Evolutionary conservation across 30 jellyfish, hydroid and myxozoan genomes (phyloP), one percentile per base, ranked within the genome.

Genomic region (Morbakka virulenta): DNA sequence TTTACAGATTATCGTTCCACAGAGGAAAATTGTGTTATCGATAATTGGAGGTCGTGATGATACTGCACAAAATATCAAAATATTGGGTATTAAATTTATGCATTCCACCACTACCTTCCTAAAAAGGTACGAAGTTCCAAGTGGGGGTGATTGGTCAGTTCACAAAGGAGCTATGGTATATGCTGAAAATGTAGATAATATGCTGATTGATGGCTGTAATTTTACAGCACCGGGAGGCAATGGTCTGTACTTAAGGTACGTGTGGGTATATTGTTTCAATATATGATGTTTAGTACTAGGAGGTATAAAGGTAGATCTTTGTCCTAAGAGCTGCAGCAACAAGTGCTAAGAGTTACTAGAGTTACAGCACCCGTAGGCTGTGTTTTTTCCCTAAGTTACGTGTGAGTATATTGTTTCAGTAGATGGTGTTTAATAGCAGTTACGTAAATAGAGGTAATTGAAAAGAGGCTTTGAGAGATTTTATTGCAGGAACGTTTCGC

Each of bases 111-210:
- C 85, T 21, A 84, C 98, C 0, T 91, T 85, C 34, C 13, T 91
- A 83, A 78, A 85, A 28, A 80, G 88, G 3, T 91, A 84, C 53
- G 82, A 66, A 57, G 98, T 91, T 11, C 98, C 98, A 64, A 91
- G 98, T 85, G 98, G 98, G 2, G 98, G 98, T 63, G 98, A 91
- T 86, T 91, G 98, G 98, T 41, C 98, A 2, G 95, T 91, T 11
- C 98, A 91, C 57, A 67, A 69, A 36, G 72, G 81, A 80, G 98
- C 86, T 28, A 76, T 67, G 93, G 81, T 91, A 26, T 81, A 53
- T 33, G 67, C 87, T 2, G 89, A 84, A 61, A 95, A 94, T 29
- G 69, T 96, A 3, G 95, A 69, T 34, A 68, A 71, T 64, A 85
- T 79, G 49, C 28, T 50, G 11, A 65, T 91, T 0, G 67, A 82